Conservation (phyloP, 2,113 vertebrate species). For the Carassius auratus region DNA sequence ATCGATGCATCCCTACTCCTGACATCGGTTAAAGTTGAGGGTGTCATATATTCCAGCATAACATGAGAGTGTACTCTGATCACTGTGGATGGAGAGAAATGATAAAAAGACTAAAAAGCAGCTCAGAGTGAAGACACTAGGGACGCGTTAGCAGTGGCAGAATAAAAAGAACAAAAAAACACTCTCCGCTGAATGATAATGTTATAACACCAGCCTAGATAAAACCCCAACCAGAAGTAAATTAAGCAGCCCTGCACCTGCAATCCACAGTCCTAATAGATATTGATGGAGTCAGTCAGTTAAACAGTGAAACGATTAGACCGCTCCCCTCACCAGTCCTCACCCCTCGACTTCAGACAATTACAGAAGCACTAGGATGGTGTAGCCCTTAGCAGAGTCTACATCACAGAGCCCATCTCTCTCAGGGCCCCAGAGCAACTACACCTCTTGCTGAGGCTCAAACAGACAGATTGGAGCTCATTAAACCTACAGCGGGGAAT, state of each 20-base stretch:
- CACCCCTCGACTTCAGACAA: conserved; percentile 48
- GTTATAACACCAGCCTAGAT: conserved; percentile 41
- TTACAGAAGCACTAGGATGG: conserved; percentile 23
- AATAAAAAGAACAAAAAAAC: background rate
- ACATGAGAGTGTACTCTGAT: background rate
- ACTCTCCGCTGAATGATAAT: conserved; percentile 36
- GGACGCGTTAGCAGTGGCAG: background rate
- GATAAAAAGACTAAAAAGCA: conserved; percentile 9
- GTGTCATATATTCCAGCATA: background rate
- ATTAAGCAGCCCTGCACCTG: conserved; percentile 56
- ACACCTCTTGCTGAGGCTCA: conserved; percentile 40
- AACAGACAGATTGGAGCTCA: conserved; percentile 45
- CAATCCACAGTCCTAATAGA: conserved; percentile 56
- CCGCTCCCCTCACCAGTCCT: conserved; percentile 23
- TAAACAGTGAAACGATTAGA: conserved; percentile 58
- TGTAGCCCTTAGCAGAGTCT: conserved; percentile 39
- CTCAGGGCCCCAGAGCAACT: conserved; percentile 20
- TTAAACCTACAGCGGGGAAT: conserved; percentile 36
- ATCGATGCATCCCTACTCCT: background rate
- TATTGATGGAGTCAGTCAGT: conserved; percentile 60
- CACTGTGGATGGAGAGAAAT: background rate
- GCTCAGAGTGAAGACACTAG: background rate
- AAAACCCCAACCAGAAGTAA: conserved; percentile 36
- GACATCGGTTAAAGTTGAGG: conserved; percentile 3
- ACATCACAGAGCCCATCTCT: conserved; percentile 17